These are phyloP conservation scores for Drosophila sp. DNA, from an alignment of 1,140 invertebrate species.

Conservation along the genomic window DNA sequence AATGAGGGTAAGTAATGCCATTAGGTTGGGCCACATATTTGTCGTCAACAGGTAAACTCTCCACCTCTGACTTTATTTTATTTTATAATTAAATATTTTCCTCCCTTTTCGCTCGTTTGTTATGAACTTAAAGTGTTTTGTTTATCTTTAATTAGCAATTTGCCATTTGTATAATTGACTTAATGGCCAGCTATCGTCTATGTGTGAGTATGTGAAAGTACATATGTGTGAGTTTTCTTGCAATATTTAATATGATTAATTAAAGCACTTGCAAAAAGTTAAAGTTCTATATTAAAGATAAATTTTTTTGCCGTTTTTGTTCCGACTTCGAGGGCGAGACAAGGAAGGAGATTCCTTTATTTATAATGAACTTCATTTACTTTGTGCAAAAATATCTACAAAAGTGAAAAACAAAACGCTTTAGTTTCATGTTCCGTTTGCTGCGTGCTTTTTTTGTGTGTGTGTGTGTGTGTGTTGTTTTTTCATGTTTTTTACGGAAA, in stretches of 20 bases:
- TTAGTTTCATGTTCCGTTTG: conserved; percentile 62
- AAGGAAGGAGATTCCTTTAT: conserved; percentile 29
- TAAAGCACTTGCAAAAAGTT: not conserved
- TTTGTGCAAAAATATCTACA: conserved; percentile 46
- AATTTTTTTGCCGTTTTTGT: not conserved
- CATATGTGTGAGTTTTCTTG: not conserved
- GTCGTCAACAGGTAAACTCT: conserved; percentile 61
- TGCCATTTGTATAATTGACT: conserved; percentile 36
- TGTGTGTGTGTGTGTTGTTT: not conserved
- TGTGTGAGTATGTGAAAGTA: conserved; percentile 18
- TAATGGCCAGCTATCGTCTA: conserved; percentile 49
- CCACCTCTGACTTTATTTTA: conserved; percentile 15
- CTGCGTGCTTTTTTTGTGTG: conserved; percentile 4
- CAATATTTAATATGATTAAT: conserved; percentile 61
- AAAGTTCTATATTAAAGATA: not conserved
- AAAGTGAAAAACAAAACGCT: conserved; percentile 51
- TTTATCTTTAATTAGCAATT: conserved; percentile 74
- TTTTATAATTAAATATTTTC: conserved; percentile 74
- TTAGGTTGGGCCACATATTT: conserved; percentile 16
- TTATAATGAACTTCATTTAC: conserved; percentile 76
- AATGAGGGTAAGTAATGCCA: conserved; percentile 10
- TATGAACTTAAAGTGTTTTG: conserved; percentile 68
- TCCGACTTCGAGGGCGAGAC: not conserved
- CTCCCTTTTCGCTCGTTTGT: conserved; percentile 10
- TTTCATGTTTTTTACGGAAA: conserved; percentile 8